A percentile compares a stretch with the other conserved stretches of the same genome.
Conservation (phyloP, 2,888 invertebrate genomes). For the Teinopalpus imperialis region DNA sequence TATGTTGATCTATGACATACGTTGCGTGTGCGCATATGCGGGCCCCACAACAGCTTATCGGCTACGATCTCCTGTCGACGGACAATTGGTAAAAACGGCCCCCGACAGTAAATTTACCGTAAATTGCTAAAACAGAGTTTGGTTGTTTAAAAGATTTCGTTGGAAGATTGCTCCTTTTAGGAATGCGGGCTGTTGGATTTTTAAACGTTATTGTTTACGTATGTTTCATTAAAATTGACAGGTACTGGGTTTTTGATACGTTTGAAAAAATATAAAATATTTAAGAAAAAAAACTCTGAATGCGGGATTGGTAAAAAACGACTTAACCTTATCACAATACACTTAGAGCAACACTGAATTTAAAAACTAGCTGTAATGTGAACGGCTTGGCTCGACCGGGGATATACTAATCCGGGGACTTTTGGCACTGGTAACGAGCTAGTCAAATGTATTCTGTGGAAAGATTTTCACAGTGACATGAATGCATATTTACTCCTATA, state of each 20-base stretch:
- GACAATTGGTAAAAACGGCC: constrained; percentile 76
- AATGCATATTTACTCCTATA: no score
- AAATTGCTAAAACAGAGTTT: constrained; percentile 76
- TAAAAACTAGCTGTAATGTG: no score
- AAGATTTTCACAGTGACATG: no score
- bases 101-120: constrained; percentile 65
- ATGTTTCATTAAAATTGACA: constrained; percentile 40
- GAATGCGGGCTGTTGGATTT: constrained; percentile 70
- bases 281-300: no score
- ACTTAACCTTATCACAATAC: no score
- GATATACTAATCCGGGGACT: no score
- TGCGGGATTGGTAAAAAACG: no score
- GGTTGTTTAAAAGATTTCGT: constrained; percentile 72
- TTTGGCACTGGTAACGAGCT: no score
- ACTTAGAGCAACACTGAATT: no score
- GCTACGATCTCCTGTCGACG: constrained; percentile 57
- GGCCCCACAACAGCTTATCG: constrained; percentile 61
- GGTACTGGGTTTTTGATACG: constrained; percentile 4
- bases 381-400: no score
- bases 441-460: no score
- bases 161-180: constrained; percentile 67
- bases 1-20: constrained; percentile 41
- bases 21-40: constrained; percentile 78
- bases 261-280: no score
- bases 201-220: constrained; percentile 44